A percentile compares a stretch with the other conserved stretches of the same genome.
Evolutionary conservation across 2,797 vertebrate genomes (phyloP).

Genomic region (Sebastes taczanowskii): DNA sequence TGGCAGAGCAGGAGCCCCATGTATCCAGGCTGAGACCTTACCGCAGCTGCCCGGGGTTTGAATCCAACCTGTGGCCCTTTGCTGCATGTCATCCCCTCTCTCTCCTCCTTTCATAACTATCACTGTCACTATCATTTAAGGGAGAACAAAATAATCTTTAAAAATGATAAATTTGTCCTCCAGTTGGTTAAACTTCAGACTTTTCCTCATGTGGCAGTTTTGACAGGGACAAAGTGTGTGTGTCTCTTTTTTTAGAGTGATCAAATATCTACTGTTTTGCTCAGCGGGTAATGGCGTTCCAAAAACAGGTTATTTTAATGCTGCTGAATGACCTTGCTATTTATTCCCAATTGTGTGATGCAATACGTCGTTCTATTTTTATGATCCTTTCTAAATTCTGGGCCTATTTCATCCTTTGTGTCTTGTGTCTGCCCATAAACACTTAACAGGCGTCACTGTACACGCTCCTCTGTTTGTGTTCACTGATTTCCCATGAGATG

Average conservation of each 20-base stretch:
- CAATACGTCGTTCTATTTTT: slow-evolving; percentile 42
- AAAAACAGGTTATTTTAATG: slow-evolving; percentile 1
- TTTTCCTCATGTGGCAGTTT: not conserved
- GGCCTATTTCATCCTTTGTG: slow-evolving; percentile 1
- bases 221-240: not conserved
- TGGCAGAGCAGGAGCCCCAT: too few species aligned
- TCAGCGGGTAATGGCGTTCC: not conserved
- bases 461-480: slow-evolving; percentile 53
- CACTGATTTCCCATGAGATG: slow-evolving; percentile 60
- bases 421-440: not conserved
- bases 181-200: not conserved
- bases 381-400: slow-evolving; percentile 43
- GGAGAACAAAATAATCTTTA: too few species aligned
- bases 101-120: too few species aligned
- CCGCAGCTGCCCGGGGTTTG: too few species aligned
- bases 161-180: not conserved
- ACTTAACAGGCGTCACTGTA: slow-evolving; percentile 41
- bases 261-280: slow-evolving; percentile 12
- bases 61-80: too few species aligned
- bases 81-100: too few species aligned
- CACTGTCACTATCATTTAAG: too few species aligned
- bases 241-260: not conserved
- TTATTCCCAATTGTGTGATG: slow-evolving; percentile 15
- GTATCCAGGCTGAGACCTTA: too few species aligned
- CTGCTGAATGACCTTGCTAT: slow-evolving; percentile 15